Evolutionary conservation across 2,113 vertebrate species (phyloP).

Genomic region (Plestiodon gilberti): DNA sequence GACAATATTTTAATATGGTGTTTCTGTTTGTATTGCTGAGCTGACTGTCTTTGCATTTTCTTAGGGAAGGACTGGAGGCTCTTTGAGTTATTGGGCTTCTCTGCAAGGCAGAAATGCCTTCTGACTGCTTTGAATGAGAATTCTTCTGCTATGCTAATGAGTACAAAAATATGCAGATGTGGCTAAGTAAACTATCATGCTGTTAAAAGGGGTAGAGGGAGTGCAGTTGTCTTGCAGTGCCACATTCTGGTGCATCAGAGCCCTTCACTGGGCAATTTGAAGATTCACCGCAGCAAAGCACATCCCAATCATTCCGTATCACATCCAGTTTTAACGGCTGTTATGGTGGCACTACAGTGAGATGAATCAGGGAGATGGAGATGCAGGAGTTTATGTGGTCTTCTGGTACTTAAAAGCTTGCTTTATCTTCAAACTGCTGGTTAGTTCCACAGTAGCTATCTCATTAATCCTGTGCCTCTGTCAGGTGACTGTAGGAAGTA

Average conservation of each 20-base stretch:
- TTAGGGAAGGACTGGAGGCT: not conserved
- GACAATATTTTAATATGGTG: not conserved
- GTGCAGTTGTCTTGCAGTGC: not conserved
- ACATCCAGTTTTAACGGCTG: not conserved
- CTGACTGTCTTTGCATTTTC: slow-evolving; percentile 12
- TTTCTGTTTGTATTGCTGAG: slow-evolving; percentile 20
- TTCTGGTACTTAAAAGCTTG: not conserved
- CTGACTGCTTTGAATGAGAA: not conserved
- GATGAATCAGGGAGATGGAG: not conserved
- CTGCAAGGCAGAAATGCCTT: not conserved
- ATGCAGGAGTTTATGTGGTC: not conserved
- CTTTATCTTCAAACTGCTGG: not conserved
- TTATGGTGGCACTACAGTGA: not conserved
- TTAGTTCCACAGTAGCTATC: not conserved
- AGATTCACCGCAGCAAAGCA: not conserved
- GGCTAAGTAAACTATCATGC: not conserved
- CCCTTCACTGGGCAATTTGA: not conserved
- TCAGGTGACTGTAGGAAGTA: not conserved
- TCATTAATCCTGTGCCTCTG: not conserved
- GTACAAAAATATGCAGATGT: not conserved
- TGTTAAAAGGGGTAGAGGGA: not conserved
- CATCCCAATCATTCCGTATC: not conserved
- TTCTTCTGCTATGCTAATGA: slow-evolving; percentile 13
- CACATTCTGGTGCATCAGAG: not conserved
- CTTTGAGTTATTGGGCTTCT: not conserved